Evolutionary conservation across 2,113 vertebrate species (phyloP), one percentile per base, ranked within the genome.

Genomic region (Xiphophorus maculatus): DNA sequence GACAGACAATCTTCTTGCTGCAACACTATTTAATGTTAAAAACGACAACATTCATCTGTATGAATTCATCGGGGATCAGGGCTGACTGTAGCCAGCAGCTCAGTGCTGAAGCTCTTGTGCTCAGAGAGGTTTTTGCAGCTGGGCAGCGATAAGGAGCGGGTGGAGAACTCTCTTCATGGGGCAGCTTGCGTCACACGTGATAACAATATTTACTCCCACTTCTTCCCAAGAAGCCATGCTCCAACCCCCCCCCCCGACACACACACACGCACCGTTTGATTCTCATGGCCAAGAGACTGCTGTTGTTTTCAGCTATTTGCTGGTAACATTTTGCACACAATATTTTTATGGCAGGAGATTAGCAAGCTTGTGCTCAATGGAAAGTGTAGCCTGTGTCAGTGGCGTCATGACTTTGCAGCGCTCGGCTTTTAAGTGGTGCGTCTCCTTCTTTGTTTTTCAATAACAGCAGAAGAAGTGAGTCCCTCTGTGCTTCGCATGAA

Each of bases 171-270:
- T 88, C 75, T 80, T 71, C 74, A 79, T 75, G 77, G 29, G 54
- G 51, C 29, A 25, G 62, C 77, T 12, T 79, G 79, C 88, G 82
- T 88, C 88, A 91, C 78, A 44, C 32, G 42, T 76, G 86, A 88
- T 89, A 81, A 71, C 19, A 13, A 48, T 40, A 37, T 79, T 74
- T 29, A 37, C 81, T 84, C 76, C 74, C 78, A 62, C 22, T 48
- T 66, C 71, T 85, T 87, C 80, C 83, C 76, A 81, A 35, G 58
- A 25, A 44, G n/a, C 65, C 19, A 25, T 19, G 3, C 5, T 71
- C 5, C 19, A 62, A 80, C 33, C 37, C 60, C 35, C 28, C 32
- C 4, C 10, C 35, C 35, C 12, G 10, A 37, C 35, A 0, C 35
- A 2, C 35, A 2, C 35, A 33, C 32, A 6, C 32, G 8, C 33